Evolutionary conservation across 1,140 invertebrate genomes (phyloP).

Genomic region (Ceratosolen fusciceps): DNA sequence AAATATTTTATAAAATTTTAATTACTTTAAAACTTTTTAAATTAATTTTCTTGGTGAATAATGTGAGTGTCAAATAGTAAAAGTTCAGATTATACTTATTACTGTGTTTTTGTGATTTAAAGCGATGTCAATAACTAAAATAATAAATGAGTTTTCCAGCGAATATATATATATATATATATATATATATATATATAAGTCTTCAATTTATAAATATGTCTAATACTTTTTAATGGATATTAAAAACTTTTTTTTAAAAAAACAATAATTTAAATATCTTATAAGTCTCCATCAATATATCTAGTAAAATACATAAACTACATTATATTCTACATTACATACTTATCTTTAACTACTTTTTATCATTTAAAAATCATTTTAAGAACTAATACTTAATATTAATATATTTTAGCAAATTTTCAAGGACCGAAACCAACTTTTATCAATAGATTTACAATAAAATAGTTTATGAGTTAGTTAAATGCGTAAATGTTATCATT

Average conservation of each 20-base stretch:
- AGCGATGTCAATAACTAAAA: background rate
- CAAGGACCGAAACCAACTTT: conserved; percentile 4
- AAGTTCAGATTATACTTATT: background rate
- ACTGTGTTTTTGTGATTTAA: background rate
- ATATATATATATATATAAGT: no score
- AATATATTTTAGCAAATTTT: background rate
- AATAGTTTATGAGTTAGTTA: no score
- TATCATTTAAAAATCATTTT: background rate
- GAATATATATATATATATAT: background rate
- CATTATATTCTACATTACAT: no score
- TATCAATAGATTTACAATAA: background rate
- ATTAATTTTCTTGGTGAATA: background rate
- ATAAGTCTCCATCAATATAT: background rate
- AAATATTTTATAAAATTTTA: background rate
- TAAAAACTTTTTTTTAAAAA: background rate
- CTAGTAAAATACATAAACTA: background rate
- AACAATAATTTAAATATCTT: background rate
- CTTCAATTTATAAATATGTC: no score
- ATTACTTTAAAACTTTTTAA: background rate
- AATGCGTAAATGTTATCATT: no score
- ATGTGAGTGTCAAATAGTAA: no score
- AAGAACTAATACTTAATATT: background rate
- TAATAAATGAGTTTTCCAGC: background rate
- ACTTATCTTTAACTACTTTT: background rate
- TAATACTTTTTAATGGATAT: no score